Evolutionary conservation across 2,888 invertebrate genomes (phyloP).

Genomic region (Platypus cylindrus): DNA sequence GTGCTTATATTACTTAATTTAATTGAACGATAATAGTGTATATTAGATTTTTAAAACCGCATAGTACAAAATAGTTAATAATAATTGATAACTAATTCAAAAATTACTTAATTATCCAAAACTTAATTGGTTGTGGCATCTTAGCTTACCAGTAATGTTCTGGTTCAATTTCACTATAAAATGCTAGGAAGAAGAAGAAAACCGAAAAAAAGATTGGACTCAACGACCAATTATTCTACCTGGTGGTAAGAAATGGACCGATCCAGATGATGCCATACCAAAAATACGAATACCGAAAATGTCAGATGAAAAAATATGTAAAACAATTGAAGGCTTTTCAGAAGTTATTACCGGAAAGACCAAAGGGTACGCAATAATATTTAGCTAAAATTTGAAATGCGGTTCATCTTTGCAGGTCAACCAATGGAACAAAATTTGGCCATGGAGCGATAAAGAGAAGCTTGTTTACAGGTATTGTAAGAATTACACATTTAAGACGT

Average conservation of each 20-base stretch:
- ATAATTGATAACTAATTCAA: too few species aligned
- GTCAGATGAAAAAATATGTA: conserved; percentile 79
- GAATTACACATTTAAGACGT: too few species aligned
- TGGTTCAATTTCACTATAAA: too few species aligned
- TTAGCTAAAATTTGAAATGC: conserved; percentile 12
- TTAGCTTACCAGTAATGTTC: too few species aligned
- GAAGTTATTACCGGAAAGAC: conserved; percentile 75
- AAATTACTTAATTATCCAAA: too few species aligned
- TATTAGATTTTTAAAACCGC: too few species aligned
- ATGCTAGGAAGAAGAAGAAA: conserved; percentile 13
- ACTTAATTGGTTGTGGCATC: too few species aligned
- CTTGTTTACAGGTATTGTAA: conserved; percentile 44
- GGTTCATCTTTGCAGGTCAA: conserved; percentile 45
- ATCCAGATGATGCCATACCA: conserved; percentile 59
- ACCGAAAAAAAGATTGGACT: conserved; percentile 13
- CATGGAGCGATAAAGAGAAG: conserved; percentile 43
- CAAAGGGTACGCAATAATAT: conserved; percentile 54
- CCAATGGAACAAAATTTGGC: conserved; percentile 49
- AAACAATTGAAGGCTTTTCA: conserved; percentile 71
- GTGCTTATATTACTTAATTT: too few species aligned
- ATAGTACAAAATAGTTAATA: too few species aligned
- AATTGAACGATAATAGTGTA: too few species aligned
- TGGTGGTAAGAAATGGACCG: conserved; percentile 65
- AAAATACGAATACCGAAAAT: conserved; percentile 38
- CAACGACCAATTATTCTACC: conserved; percentile 58